phyloP scores from a whole-genome alignment of 2,113 vertebrate genomes.

The Calidris pygmaea region DNA sequence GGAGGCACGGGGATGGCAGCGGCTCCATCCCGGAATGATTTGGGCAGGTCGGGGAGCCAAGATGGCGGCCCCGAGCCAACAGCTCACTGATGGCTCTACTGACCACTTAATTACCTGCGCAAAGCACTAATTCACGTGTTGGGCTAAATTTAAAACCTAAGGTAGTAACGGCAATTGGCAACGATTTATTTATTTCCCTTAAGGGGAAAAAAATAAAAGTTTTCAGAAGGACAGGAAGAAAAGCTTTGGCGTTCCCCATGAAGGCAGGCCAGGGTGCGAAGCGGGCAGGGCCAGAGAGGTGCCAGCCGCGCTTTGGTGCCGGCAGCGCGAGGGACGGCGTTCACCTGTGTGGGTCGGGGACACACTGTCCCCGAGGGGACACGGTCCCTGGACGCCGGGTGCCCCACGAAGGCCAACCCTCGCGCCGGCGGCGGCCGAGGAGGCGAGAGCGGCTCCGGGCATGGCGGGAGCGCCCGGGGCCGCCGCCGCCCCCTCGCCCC shows the following conservation, averaged over 20 bases:
- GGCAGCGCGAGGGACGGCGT: accelerated
- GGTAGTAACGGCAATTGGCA: background rate
- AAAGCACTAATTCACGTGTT: background rate
- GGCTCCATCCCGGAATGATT: background rate
- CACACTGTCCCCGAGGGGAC: background rate
- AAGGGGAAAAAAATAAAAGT: background rate
- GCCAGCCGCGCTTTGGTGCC: accelerated
- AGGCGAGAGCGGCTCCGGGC: accelerated
- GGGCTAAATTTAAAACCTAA: background rate
- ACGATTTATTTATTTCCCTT: background rate
- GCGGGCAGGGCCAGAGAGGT: background rate
- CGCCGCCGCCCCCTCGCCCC: background rate
- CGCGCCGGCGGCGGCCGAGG: accelerated
- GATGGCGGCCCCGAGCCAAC: background rate
- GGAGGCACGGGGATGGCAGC: background rate
- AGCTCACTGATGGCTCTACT: constrained; percentile 32
- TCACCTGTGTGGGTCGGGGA: accelerated
- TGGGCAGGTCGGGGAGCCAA: background rate
- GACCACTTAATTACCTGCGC: background rate
- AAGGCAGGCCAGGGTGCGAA: background rate
- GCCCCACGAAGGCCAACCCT: accelerated
- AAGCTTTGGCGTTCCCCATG: background rate
- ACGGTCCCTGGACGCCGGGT: accelerated
- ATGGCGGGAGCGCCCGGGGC: background rate
- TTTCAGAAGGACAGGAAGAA: constrained; percentile 15